phyloP scores from a whole-genome alignment of 2,113 vertebrate species.

The Epinephelus moara region DNA sequence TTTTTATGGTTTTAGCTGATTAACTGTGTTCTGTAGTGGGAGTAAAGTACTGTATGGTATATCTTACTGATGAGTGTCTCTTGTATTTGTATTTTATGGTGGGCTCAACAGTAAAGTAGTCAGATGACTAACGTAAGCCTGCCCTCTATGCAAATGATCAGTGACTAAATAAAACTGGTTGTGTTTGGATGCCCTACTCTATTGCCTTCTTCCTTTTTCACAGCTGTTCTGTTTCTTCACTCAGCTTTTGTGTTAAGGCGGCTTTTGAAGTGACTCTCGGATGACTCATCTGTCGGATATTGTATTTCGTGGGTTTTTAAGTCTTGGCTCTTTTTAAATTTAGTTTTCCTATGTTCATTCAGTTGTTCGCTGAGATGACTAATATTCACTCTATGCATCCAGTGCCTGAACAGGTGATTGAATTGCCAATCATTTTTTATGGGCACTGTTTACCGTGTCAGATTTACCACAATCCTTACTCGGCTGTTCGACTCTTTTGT shows the following conservation, averaged over 20 bases:
- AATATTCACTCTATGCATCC: background rate
- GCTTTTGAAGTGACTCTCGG: constrained; percentile 20
- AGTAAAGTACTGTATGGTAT: background rate
- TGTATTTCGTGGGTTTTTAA: constrained; percentile 21
- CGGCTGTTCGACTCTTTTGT: constrained; percentile 28
- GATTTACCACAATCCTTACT: constrained; percentile 16
- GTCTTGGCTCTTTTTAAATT: background rate
- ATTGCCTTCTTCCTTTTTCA: constrained; percentile 45
- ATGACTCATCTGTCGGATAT: constrained; percentile 34
- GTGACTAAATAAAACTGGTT: constrained; percentile 68
- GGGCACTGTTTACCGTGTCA: background rate
- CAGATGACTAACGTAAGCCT: constrained; percentile 55
- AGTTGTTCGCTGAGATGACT: background rate
- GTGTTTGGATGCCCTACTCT: constrained; percentile 57
- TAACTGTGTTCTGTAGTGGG: background rate
- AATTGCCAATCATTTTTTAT: background rate
- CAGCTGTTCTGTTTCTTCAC: constrained; percentile 49
- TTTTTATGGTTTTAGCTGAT: background rate
- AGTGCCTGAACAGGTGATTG: constrained; percentile 26
- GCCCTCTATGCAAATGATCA: constrained; percentile 76
- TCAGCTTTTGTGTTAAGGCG: constrained; percentile 6
- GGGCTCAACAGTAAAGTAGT: constrained; percentile 14
- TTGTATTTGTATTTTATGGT: background rate
- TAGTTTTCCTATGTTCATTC: background rate
- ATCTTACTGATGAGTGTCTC: background rate